Conservation (phyloP, 2,888 invertebrate genomes). For the Pachymerium ferrugineum region DNA sequence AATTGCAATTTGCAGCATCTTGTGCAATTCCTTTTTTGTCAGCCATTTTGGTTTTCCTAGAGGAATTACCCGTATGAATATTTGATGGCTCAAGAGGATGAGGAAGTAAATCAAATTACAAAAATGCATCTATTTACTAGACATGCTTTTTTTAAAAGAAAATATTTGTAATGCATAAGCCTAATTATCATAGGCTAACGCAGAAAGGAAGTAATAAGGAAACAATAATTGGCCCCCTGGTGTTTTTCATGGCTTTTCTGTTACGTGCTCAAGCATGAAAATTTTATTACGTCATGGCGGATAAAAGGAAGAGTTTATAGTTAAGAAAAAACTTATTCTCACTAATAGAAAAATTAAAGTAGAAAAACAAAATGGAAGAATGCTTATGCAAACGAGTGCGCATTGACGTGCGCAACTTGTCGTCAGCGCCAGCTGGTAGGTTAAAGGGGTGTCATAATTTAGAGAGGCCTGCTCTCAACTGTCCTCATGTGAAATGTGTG, state of each 20-base stretch:
- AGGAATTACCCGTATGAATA: neutral
- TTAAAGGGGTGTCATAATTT: conserved; percentile 21
- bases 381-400: neutral
- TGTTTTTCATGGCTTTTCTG: conserved; percentile 14
- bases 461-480: conserved; percentile 18
- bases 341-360: too few species aligned
- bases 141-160: neutral
- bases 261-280: conserved; percentile 8
- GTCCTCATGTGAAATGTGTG: conserved; percentile 10
- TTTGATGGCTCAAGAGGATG: neutral
- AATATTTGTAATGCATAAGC: neutral
- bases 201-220: conserved; percentile 4
- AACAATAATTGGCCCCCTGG: conserved; percentile 18
- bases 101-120: conserved; percentile 16
- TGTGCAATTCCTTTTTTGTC: neutral
- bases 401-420: neutral
- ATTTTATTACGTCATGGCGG: neutral
- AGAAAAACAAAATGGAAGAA: neutral
- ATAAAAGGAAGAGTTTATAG: neutral
- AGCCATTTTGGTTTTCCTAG: neutral
- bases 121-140: neutral
- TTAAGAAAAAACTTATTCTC: too few species aligned
- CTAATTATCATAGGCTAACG: conserved; percentile 11
- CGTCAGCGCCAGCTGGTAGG: conserved; percentile 6
- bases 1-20: neutral